Base-by-base conservation (phyloP, 2,797 vertebrate species). In the Amazonetta brasiliensis region DNA sequence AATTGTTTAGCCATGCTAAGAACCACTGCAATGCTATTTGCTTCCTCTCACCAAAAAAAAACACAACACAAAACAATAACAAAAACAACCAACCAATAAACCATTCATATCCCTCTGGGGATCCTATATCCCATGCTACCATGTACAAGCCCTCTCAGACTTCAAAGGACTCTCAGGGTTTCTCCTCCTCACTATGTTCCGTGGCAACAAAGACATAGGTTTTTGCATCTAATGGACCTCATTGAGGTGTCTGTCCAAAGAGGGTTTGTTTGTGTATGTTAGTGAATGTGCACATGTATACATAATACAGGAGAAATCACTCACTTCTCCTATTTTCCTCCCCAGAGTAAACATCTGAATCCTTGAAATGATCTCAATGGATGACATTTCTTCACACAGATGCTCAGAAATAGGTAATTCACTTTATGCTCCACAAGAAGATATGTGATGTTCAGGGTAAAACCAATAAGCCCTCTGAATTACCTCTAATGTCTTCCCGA, bases 131-230 rank as follows among this genome's bases (percentile, higher is more conserved):
- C 37, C 3, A 0, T 50, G 31, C 25, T 37, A 12, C n/a, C n/a
- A 12, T 0, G 1, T 28, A 50, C 25, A 30, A 79, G 11, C 8
- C 39, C 2, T 0, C 10, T 81, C 28, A 68, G 46, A 6, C 15
- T 71, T 72, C 76, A 78, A 54, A 82, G 39, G 20, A 7, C 20
- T 68, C 7, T 37, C 33, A 66, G 46, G 7, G 9, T 28, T 68
- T 66, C 25, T 75, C 6, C n/a, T 62, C 26, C 16, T 37, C 5
- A 50, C 30, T 71, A 11, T 44, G 28, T 19, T 60, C 50, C 2
- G 3, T 31, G 33, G 21, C 54, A 86, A 14, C 5, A 56, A 19
- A 78, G 28, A 12, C 44, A 6, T 59, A 20, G 21, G 3, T 1
- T 16, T 63, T 55, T 58, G 10, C 15, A 43, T 35, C 10, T 46